Evolutionary conservation across 1,140 invertebrate genomes (phyloP).

Genomic region (Rhopalosiphum padi): DNA sequence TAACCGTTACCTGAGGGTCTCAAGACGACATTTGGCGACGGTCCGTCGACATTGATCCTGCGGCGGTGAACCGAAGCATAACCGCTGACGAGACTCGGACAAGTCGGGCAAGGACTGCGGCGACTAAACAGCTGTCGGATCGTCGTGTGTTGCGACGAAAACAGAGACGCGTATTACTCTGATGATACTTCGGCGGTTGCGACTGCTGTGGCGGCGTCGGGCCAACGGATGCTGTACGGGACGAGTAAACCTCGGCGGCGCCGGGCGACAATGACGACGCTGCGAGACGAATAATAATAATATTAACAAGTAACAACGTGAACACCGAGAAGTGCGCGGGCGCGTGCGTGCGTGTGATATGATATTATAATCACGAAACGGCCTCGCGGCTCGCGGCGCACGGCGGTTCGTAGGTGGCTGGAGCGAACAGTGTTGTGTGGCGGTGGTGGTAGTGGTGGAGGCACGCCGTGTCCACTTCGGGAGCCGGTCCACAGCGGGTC

Average conservation of each 20-base stretch:
- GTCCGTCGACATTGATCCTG: neutral
- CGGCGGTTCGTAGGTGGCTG: neutral
- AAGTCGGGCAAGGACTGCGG: neutral
- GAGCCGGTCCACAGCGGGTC: neutral
- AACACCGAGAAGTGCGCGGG: neutral
- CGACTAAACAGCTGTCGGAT: neutral
- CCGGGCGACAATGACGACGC: neutral
- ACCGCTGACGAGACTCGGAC: neutral
- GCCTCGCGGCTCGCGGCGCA: neutral
- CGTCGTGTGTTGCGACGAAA: neutral
- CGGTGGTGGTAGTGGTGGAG: neutral
- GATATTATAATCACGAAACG: conserved; percentile 39
- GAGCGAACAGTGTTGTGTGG: neutral
- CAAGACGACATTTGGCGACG: neutral
- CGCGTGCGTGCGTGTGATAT: conserved; percentile 24
- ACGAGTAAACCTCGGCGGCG: neutral
- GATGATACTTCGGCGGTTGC: neutral
- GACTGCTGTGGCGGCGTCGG: neutral
- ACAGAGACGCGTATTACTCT: neutral
- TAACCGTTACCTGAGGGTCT: neutral
- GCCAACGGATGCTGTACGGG: neutral
- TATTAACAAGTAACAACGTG: neutral
- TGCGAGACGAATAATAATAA: conserved; percentile 10
- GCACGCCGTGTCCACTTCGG: neutral
- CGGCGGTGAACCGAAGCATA: neutral